Percentiles rank a stretch among this genome's conserved stretches.
Conservation (phyloP, 2,113 vertebrate species). For the Tragelaphus buxtoni region DNA sequence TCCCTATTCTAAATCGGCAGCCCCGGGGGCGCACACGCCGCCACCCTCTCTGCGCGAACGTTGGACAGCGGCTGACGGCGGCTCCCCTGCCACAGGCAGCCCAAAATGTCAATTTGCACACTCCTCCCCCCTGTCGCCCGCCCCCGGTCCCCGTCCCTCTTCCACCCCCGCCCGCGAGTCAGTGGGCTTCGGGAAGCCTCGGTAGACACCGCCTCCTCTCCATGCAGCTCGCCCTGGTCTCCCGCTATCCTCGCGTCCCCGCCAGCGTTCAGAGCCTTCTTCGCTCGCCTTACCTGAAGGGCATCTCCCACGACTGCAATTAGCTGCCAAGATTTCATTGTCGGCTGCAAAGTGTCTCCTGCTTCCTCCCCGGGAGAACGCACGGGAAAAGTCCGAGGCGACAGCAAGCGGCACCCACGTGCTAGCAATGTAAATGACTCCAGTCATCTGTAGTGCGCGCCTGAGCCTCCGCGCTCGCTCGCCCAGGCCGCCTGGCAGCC, state of each 20-base stretch:
- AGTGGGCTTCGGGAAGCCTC: slow-evolving; percentile 45
- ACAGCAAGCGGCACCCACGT: slow-evolving; percentile 78
- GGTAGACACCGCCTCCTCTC: slow-evolving; percentile 3
- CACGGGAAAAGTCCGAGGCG: slow-evolving; percentile 65
- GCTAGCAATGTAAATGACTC: slow-evolving; percentile 82
- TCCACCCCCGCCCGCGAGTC: slow-evolving; percentile 46
- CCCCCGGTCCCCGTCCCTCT: slow-evolving; percentile 63
- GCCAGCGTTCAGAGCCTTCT: slow-evolving; percentile 33
- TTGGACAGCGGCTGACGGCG: slow-evolving; percentile 54
- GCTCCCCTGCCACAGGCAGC: slow-evolving; percentile 63
- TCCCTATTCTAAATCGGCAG: slow-evolving; percentile 40
- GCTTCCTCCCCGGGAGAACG: slow-evolving; percentile 65
- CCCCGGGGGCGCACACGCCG: slow-evolving; percentile 58
- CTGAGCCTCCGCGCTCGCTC: slow-evolving; percentile 24
- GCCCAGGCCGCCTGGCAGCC: slow-evolving; percentile 37
- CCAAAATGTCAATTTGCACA: slow-evolving; percentile 65
- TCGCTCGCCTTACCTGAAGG: slow-evolving; percentile 83
- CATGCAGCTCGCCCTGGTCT: not conserved
- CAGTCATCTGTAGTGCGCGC: slow-evolving; percentile 68
- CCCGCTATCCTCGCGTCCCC: slow-evolving; percentile 11
- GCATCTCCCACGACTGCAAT: slow-evolving; percentile 85
- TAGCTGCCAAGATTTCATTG: slow-evolving; percentile 87
- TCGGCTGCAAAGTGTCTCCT: slow-evolving; percentile 74
- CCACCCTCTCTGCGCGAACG: slow-evolving; percentile 62
- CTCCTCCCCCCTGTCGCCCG: slow-evolving; percentile 69